Evolutionary conservation across 2,797 vertebrate species (phyloP).

Genomic region (Psittacula derbiana): DNA sequence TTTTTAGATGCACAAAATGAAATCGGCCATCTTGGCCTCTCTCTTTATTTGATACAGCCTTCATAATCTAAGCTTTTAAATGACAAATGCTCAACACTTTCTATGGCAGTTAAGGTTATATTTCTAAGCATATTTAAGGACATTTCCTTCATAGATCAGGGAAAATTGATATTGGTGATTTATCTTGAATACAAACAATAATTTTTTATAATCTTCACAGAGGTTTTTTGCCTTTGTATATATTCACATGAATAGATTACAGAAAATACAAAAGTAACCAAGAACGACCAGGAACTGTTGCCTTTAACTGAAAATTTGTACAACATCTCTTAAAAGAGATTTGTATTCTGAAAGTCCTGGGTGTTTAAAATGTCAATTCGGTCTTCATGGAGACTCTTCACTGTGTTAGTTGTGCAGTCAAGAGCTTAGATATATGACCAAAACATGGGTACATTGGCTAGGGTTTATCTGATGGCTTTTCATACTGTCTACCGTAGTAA

Average conservation of each 20-base stretch:
- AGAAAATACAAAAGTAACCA: not conserved
- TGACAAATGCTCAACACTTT: not conserved
- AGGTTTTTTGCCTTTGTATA: not conserved
- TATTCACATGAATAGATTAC: not conserved
- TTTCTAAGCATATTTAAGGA: not conserved
- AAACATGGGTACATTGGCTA: not conserved
- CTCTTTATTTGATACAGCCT: not conserved
- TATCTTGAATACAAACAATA: not conserved
- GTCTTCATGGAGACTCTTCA: constrained; percentile 41
- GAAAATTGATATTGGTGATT: not conserved
- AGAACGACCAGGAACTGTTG: not conserved
- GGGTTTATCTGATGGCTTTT: not conserved
- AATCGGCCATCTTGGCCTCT: not conserved
- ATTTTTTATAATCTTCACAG: not conserved
- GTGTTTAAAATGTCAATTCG: constrained; percentile 26
- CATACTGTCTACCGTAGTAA: not conserved
- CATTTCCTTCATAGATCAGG: not conserved
- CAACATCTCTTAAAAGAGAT: not conserved
- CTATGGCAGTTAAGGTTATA: not conserved
- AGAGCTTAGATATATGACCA: constrained; percentile 3
- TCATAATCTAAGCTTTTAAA: not conserved
- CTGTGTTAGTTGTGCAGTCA: constrained; percentile 3
- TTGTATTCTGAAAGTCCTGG: not conserved
- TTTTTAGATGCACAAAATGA: not conserved
- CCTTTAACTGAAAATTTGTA: not conserved